Conservation (phyloP, 2,888 invertebrate species). For the Papilio gigon region DNA sequence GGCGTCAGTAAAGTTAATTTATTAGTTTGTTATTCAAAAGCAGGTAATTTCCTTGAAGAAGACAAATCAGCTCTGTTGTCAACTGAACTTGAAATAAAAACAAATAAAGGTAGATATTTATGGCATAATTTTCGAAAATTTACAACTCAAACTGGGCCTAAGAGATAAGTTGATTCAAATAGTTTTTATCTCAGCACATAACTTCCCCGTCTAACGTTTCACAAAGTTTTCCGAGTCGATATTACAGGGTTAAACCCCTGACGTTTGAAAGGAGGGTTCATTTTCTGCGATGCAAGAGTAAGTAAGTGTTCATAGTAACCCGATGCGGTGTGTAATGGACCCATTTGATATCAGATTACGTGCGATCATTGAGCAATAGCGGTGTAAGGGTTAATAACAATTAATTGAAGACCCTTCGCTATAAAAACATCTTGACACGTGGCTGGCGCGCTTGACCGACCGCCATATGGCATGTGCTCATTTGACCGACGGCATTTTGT, state of each 20-base stretch:
- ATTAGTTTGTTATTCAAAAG: neutral
- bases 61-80: neutral
- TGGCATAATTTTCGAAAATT: neutral
- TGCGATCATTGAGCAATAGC: slow-evolving; percentile 53
- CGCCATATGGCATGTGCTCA: slow-evolving; percentile 63
- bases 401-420: slow-evolving; percentile 72
- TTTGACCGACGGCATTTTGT: slow-evolving; percentile 19
- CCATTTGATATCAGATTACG: slow-evolving; percentile 55
- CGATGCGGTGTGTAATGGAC: slow-evolving; percentile 59
- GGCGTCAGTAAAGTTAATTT: neutral
- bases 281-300: slow-evolving; percentile 42
- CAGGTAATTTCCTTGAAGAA: neutral
- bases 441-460: slow-evolving; percentile 61
- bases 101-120: neutral
- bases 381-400: slow-evolving; percentile 68
- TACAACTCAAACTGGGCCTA: slow-evolving; percentile 7
- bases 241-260: slow-evolving; percentile 27
- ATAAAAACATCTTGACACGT: slow-evolving; percentile 60
- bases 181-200: slow-evolving; percentile 28
- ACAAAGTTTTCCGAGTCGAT: slow-evolving; percentile 35
- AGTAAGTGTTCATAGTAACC: slow-evolving; percentile 53
- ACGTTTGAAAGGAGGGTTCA: slow-evolving; percentile 37
- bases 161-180: slow-evolving; percentile 18
- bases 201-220: slow-evolving; percentile 33
- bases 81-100: neutral